Conservation (phyloP, 2,888 invertebrate genomes). For the Catocala fraxini region DNA sequence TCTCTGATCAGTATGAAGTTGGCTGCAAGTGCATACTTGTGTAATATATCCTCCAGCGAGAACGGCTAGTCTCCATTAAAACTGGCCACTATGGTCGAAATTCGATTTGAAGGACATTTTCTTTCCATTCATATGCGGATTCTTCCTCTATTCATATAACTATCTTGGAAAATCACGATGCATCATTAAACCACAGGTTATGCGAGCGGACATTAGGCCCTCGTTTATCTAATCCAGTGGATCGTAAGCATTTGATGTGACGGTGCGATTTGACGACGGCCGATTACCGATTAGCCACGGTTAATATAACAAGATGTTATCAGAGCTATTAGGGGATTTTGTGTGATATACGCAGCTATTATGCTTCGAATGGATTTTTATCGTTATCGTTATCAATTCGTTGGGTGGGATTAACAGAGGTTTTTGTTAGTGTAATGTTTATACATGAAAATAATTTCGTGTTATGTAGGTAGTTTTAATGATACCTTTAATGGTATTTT, state of each 20-base stretch:
- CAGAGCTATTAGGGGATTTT: slow-evolving; percentile 18
- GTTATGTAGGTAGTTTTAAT: too few species aligned
- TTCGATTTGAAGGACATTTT: too few species aligned
- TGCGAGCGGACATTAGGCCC: slow-evolving; percentile 30
- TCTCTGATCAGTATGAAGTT: too few species aligned
- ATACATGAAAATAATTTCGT: too few species aligned
- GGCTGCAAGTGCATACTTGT: too few species aligned
- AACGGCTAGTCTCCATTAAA: too few species aligned
- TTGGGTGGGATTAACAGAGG: neutral
- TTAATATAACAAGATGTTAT: slow-evolving; percentile 29
- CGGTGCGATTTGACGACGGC: slow-evolving; percentile 35
- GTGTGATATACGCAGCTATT: slow-evolving; percentile 9
- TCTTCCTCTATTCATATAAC: too few species aligned
- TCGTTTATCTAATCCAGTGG: slow-evolving; percentile 48
- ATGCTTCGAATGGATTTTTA: slow-evolving; percentile 1
- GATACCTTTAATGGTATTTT: too few species aligned
- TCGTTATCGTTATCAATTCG: neutral
- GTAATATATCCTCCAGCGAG: too few species aligned
- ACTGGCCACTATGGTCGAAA: too few species aligned
- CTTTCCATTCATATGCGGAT: too few species aligned
- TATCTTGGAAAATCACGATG: slow-evolving; percentile 20
- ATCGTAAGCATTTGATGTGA: slow-evolving; percentile 41
- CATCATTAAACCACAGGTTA: slow-evolving; percentile 33
- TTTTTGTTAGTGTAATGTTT: neutral
- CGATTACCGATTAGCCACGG: slow-evolving; percentile 26